Percentiles rank a stretch among this genome's conserved stretches.
These are phyloP conservation scores for Noturus placidus DNA, from an alignment of 2,113 vertebrate species.

Conservation along the genomic window DNA sequence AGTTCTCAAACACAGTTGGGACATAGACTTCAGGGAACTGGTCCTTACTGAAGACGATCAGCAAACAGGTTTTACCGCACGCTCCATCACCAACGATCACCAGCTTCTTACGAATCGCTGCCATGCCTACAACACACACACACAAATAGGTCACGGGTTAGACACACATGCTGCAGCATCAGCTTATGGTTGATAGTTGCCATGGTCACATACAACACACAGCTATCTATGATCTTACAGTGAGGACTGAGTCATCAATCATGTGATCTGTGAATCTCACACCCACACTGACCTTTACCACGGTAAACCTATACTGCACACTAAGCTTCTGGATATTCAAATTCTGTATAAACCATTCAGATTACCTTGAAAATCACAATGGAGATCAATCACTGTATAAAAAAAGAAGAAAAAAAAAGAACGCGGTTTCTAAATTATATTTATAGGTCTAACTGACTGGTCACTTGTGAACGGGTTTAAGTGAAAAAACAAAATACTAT, in stretches of 20 bases:
- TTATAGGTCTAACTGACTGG: background rate
- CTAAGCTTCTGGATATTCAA: background rate
- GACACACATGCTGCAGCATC: slow-evolving; percentile 5
- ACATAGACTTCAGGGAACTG: slow-evolving; percentile 99
- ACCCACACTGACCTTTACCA: background rate
- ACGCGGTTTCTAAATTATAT: background rate
- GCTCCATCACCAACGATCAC: slow-evolving; percentile 99
- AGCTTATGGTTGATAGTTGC: background rate
- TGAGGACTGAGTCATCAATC: too few relatives aligned
- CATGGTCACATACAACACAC: background rate
- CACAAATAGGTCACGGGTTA: background rate
- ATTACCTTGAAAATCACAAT: background rate
- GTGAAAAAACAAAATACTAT: background rate
- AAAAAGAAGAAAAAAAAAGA: background rate
- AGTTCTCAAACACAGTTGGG: slow-evolving; percentile 98
- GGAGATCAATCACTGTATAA: background rate
- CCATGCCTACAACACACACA: slow-evolving; percentile 78
- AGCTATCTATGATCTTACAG: background rate
- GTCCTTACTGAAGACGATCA: slow-evolving; percentile 99
- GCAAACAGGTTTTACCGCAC: slow-evolving; percentile 97
- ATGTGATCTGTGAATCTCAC: background rate
- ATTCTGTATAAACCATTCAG: background rate
- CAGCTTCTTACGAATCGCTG: slow-evolving; percentile 98
- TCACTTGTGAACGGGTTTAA: background rate
- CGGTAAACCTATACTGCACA: background rate